Percentiles rank a stretch among this genome's conserved stretches.
These are phyloP conservation scores for Tragelaphus scriptus DNA, from an alignment of 2,113 vertebrate genomes.

Conservation along the genomic window DNA sequence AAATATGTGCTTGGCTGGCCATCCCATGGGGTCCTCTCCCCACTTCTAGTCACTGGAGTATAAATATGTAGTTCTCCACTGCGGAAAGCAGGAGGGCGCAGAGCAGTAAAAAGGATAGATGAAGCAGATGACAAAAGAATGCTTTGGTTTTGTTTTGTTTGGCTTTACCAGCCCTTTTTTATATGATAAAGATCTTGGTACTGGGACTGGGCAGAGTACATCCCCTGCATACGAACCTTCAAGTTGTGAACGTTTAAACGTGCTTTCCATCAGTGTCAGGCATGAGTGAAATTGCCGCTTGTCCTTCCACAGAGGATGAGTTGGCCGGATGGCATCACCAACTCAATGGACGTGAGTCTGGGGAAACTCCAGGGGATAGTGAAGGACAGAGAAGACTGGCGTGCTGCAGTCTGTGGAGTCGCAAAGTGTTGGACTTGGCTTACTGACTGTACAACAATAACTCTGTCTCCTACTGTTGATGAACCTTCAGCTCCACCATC, in stretches of 20 bases:
- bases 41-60: background rate
- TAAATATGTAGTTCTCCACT: background rate
- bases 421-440: background rate
- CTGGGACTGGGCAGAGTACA: background rate
- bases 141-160: background rate
- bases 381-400: background rate
- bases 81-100: fast-evolving
- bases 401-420: background rate
- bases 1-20: background rate
- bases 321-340: background rate
- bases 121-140: background rate
- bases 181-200: background rate
- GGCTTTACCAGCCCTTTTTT: background rate
- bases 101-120: background rate
- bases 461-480: background rate
- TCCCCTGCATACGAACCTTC: background rate
- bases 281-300: background rate
- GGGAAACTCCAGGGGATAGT: background rate
- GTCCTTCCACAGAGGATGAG: background rate
- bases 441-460: background rate
- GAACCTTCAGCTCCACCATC: background rate
- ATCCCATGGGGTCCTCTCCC: background rate
- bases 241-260: background rate
- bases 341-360: background rate
- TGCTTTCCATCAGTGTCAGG: background rate